A percentile compares a stretch with the other conserved stretches of the same genome.
Evolutionary conservation across 92 coral and sea anemone genomes (phyloP).

Genomic region (Siderastrea siderea): DNA sequence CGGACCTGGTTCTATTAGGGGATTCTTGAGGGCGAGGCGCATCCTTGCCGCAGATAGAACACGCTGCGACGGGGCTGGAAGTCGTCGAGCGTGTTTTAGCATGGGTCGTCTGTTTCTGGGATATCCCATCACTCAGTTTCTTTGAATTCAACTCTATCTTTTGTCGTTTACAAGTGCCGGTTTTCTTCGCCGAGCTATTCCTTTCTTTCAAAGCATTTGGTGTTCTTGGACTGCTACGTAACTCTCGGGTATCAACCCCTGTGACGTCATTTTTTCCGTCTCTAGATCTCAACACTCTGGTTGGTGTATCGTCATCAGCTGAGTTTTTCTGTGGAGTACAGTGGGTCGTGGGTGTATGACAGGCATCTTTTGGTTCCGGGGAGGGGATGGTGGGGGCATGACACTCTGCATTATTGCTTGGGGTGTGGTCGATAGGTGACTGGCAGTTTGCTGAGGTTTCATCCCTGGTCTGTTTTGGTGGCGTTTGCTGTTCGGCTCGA

Average conservation of each 20-base stretch:
- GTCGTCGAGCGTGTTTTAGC: background rate
- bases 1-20: background rate
- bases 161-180: background rate
- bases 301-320: slow-evolving; percentile 2
- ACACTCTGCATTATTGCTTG: background rate
- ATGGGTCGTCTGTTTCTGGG: background rate
- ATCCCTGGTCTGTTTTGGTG: background rate
- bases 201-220: slow-evolving; percentile 6
- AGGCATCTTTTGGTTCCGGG: background rate
- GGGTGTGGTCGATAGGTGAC: slow-evolving; percentile 15
- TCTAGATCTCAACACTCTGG: slow-evolving; percentile 15
- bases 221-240: slow-evolving; percentile 28
- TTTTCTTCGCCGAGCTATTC: background rate
- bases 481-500: background rate
- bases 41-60: background rate
- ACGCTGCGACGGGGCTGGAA: background rate
- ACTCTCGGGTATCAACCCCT: background rate
- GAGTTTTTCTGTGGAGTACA: slow-evolving; percentile 25
- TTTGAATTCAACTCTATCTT: background rate
- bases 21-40: background rate
- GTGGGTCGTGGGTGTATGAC: background rate
- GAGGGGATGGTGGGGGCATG: slow-evolving; percentile 27
- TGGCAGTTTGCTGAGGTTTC: slow-evolving; percentile 5
- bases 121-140: background rate
- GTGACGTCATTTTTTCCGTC: background rate